phyloP scores from a whole-genome alignment of 2,113 vertebrate species.

The Irena cyanogastra region DNA sequence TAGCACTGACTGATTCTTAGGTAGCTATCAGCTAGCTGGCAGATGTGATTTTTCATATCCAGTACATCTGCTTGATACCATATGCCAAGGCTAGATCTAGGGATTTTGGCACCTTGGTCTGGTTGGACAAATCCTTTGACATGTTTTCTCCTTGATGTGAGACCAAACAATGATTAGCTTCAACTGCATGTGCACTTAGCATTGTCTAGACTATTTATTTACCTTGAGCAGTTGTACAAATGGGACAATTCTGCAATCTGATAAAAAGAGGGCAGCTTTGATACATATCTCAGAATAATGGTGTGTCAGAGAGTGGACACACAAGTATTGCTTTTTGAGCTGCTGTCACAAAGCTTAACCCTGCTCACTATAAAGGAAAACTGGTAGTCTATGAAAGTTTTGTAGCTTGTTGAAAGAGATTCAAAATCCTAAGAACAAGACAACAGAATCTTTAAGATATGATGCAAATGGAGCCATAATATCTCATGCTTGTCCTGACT shows the following conservation, averaged over 20 bases:
- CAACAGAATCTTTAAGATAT: background rate
- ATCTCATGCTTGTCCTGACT: background rate
- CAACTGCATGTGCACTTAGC: background rate
- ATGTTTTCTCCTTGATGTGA: constrained; percentile 53
- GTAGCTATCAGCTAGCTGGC: constrained; percentile 33
- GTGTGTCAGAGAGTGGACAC: background rate
- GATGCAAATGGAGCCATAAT: background rate
- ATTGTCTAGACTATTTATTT: constrained; percentile 55
- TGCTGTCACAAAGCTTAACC: background rate
- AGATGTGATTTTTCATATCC: constrained; percentile 47
- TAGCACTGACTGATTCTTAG: constrained; percentile 41
- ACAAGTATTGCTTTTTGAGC: background rate
- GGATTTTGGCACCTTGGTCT: constrained; percentile 57
- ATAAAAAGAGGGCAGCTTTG: constrained; percentile 24
- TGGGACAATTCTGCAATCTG: constrained; percentile 20
- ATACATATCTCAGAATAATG: constrained; percentile 9
- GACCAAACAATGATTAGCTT: constrained; percentile 35
- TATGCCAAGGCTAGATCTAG: constrained; percentile 33
- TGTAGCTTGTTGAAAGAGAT: background rate
- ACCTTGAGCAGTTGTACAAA: constrained; percentile 34
- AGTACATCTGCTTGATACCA: constrained; percentile 51
- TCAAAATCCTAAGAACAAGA: background rate
- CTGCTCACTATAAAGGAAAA: background rate
- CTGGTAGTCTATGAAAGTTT: background rate
- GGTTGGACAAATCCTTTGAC: constrained; percentile 45